Conservation (phyloP, 1,140 invertebrate species). For the Nixonia krombeini region DNA sequence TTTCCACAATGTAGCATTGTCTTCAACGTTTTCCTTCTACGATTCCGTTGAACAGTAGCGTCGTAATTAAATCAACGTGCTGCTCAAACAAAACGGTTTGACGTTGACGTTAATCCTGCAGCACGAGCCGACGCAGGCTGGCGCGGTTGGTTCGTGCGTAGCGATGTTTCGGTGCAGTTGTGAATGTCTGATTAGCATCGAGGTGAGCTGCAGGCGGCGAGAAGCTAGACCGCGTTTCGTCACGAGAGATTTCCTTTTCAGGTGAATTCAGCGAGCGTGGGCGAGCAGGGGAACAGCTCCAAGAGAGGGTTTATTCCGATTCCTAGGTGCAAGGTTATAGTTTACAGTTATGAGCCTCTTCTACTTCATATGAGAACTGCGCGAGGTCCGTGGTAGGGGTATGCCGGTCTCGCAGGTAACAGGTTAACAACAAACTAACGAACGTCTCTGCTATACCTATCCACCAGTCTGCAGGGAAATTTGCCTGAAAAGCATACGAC, state of each 20-base stretch:
- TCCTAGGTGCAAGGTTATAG: constrained; percentile 53
- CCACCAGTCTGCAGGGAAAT: not conserved
- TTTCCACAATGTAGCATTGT: too few relatives aligned
- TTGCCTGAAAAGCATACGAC: not conserved
- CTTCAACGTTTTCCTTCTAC: too few relatives aligned
- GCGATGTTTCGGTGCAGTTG: too few relatives aligned
- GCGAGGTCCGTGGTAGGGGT: constrained; percentile 32
- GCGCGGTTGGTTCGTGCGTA: too few relatives aligned
- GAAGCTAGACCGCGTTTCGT: constrained; percentile 7
- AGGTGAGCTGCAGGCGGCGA: too few relatives aligned
- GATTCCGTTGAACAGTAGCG: too few relatives aligned
- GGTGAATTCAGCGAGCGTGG: constrained; percentile 63
- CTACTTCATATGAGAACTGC: constrained; percentile 10
- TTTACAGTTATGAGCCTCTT: constrained; percentile 30
- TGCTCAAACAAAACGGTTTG: too few relatives aligned
- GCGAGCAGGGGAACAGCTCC: constrained; percentile 57
- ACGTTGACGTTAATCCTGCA: too few relatives aligned
- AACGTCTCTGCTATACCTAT: constrained; percentile 7
- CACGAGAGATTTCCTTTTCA: constrained; percentile 63
- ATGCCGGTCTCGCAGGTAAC: constrained; percentile 41
- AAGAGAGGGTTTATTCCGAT: constrained; percentile 25
- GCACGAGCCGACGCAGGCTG: too few relatives aligned
- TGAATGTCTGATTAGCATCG: not conserved
- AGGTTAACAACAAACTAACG: constrained; percentile 51
- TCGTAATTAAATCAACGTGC: too few relatives aligned